Conservation (phyloP, 2,888 invertebrate genomes). For the Aporophyla nigra region DNA sequence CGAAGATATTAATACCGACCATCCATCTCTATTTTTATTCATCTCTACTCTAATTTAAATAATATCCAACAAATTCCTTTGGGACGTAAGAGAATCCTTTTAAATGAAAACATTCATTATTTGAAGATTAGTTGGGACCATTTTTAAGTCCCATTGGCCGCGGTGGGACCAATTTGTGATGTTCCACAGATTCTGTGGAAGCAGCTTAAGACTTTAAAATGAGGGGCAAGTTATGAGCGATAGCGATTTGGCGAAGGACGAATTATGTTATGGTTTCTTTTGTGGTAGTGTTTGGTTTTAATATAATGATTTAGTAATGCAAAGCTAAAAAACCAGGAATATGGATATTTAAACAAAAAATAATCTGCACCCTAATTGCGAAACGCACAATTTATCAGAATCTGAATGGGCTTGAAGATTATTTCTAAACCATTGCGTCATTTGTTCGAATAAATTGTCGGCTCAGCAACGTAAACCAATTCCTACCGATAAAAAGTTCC, state of each 20-base stretch:
- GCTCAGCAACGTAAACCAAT: too few species aligned
- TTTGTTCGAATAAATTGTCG: too few species aligned
- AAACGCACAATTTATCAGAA: too few species aligned
- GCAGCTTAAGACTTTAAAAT: conserved; percentile 66
- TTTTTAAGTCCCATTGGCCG: conserved; percentile 73
- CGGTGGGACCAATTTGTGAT: conserved; percentile 80
- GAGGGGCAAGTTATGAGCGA: conserved; percentile 1
- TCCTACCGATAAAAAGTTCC: too few species aligned
- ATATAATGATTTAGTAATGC: background rate
- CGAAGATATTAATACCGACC: background rate
- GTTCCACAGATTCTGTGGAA: conserved; percentile 57
- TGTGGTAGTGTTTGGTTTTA: background rate
- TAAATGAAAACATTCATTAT: conserved; percentile 71
- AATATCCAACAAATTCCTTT: conserved; percentile 15
- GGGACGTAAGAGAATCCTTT: conserved; percentile 60
- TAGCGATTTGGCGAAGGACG: conserved; percentile 3
- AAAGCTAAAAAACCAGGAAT: too few species aligned
- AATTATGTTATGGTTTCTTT: background rate
- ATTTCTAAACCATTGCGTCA: too few species aligned
- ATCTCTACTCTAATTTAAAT: conserved; percentile 40
- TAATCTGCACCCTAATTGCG: too few species aligned
- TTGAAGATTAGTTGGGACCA: conserved; percentile 71
- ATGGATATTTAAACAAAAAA: too few species aligned
- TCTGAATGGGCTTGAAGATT: too few species aligned
- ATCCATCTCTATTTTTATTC: background rate